A percentile compares a stretch with the other conserved stretches of the same genome.
Evolutionary conservation across 2,888 invertebrate genomes (phyloP).

Genomic region (Cosmia pyralina): DNA sequence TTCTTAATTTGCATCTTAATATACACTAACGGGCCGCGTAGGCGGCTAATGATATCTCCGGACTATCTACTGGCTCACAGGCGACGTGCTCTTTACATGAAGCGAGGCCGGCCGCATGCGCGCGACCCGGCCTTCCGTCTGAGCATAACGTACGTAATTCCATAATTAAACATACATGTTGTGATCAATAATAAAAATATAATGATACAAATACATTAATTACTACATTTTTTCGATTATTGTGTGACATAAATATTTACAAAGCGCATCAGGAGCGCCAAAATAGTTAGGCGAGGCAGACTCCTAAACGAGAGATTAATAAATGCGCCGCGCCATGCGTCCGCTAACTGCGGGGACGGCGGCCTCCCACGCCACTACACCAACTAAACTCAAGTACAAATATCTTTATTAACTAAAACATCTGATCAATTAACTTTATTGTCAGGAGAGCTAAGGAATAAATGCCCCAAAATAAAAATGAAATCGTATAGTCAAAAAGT

Average conservation of each 20-base stretch:
- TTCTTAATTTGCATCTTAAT: constrained; percentile 82
- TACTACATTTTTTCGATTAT: constrained; percentile 89
- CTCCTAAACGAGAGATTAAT: constrained; percentile 79
- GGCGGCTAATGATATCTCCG: constrained; percentile 73
- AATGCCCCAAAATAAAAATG: constrained; percentile 84
- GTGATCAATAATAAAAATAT: constrained; percentile 90
- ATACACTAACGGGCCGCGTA: constrained; percentile 79
- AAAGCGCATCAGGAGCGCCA: constrained; percentile 87
- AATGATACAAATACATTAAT: constrained; percentile 90
- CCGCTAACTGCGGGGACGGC: constrained; percentile 53
- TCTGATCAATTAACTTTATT: constrained; percentile 78
- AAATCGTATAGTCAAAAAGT: constrained; percentile 83
- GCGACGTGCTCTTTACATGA: constrained; percentile 67
- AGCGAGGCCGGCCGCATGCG: constrained; percentile 55
- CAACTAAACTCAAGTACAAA: constrained; percentile 71
- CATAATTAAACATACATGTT: constrained; percentile 87
- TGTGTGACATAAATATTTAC: constrained; percentile 90
- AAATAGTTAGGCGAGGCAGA: constrained; percentile 84
- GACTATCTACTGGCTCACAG: constrained; percentile 77
- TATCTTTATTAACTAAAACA: constrained; percentile 89
- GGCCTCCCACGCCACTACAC: constrained; percentile 59
- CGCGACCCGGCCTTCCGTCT: constrained; percentile 64
- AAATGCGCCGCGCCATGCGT: constrained; percentile 68
- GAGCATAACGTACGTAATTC: constrained; percentile 80
- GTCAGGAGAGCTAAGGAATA: constrained; percentile 86